Conservation (phyloP, 2,113 vertebrate species). For the Ammodytes marinus region DNA sequence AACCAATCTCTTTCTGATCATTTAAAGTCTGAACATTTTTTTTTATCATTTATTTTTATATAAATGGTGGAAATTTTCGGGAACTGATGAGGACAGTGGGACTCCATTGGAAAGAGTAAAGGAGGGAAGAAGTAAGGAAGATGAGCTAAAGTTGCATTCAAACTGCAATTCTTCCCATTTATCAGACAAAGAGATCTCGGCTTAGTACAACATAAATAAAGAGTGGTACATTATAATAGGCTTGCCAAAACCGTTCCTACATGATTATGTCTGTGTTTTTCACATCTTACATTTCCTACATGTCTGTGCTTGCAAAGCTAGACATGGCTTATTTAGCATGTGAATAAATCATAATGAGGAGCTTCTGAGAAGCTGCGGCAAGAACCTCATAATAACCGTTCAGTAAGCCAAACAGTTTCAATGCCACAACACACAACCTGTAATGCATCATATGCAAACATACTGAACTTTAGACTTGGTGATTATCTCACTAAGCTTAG, state of each 20-base stretch:
- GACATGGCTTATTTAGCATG: conserved; percentile 81
- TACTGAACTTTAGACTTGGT: conserved; percentile 26
- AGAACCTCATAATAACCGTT: conserved; percentile 69
- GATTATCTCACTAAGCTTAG: conserved; percentile 61
- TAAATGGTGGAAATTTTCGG: conserved; percentile 52
- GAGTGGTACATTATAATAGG: conserved; percentile 28
- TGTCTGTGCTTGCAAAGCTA: conserved; percentile 69
- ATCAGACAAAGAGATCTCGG: conserved; percentile 26
- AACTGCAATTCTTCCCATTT: conserved; percentile 29
- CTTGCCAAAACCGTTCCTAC: conserved; percentile 22
- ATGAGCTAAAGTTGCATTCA: conserved; percentile 35
- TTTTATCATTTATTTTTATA: no score
- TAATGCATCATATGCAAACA: conserved; percentile 48
- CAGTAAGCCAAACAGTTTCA: conserved; percentile 58
- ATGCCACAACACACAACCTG: conserved; percentile 47
- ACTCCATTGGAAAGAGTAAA: conserved; percentile 42
- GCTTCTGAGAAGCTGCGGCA: conserved; percentile 65
- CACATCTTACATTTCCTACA: conserved; percentile 64
- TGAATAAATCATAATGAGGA: conserved; percentile 86
- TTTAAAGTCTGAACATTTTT: no score
- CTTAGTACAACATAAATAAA: conserved; percentile 42
- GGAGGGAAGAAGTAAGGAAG: conserved; percentile 1
- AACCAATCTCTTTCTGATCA: no score
- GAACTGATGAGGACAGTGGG: conserved; percentile 22
- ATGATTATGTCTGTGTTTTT: conserved; percentile 51